Conservation (phyloP, 2,797 vertebrate species). For the Periophthalmus magnuspinnatus region DNA sequence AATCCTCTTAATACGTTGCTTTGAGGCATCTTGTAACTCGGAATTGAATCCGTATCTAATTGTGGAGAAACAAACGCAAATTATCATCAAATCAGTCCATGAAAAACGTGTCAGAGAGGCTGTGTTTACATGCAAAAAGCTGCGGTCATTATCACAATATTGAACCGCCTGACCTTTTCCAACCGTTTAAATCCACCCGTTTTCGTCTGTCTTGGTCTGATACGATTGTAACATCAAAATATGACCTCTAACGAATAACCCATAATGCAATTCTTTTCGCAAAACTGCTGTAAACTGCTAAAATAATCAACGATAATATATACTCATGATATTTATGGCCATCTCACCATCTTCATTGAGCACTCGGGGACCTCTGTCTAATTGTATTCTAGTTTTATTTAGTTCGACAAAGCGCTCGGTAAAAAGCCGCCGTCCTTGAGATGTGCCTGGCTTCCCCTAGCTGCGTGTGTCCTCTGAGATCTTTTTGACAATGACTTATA, state of each 20-base stretch:
- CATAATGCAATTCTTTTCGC: not conserved
- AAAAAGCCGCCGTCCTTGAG: constrained; percentile 33
- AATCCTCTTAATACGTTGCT: not conserved
- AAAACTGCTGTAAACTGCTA: constrained; percentile 2
- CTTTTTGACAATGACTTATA: constrained; percentile 39
- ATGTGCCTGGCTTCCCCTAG: constrained; percentile 9
- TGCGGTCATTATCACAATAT: no score
- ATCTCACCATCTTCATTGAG: no score
- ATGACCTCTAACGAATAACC: not conserved
- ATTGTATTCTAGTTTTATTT: constrained; percentile 28
- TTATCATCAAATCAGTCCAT: not conserved
- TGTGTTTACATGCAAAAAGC: no score
- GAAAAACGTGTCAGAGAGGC: not conserved
- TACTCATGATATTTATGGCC: constrained; percentile 10
- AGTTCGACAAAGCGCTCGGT: constrained; percentile 10
- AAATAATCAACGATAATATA: no score
- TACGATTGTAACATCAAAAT: not conserved
- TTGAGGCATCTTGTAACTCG: not conserved
- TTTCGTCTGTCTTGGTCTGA: not conserved
- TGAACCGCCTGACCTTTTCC: no score
- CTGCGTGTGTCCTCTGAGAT: constrained; percentile 25
- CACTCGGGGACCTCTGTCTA: not conserved
- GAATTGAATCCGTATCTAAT: not conserved
- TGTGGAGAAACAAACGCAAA: not conserved
- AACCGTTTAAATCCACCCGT: no score